Base-by-base conservation (phyloP, 2,113 vertebrate species). In the Plestiodon gilberti region DNA sequence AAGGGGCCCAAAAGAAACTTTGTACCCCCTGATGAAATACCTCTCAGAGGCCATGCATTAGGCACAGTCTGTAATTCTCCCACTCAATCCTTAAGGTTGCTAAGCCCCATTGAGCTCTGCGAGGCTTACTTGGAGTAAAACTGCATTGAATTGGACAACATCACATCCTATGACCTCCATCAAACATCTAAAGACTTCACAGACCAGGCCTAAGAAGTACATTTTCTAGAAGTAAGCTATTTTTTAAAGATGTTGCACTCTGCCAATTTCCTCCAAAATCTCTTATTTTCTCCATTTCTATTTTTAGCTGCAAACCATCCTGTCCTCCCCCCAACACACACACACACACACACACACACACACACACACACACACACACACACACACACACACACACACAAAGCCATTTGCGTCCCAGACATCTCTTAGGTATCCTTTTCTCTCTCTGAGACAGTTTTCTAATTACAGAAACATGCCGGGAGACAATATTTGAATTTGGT, bases 361-460 rank as follows among this genome's bases (percentile, higher is more conserved):
- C n/a, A n/a, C n/a, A n/a, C n/a, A n/a, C n/a, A n/a, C n/a, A n/a
- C n/a, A n/a, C n/a, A n/a, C n/a, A n/a, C n/a, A n/a, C n/a, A n/a
- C n/a, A n/a, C n/a, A n/a, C n/a, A n/a, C n/a, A 62, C 15, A 23
- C 15, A 8, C 23, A 30, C 9, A 25, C 35, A 48, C 17, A 87
- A 91, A 92, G 87, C 48, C 76, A 87, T 86, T 75, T 89, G 79
- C 67, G 62, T 52, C 84, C 70, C 65, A 71, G 62, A 0, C 23
- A 38, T 30, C 35, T 86, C 89, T 48, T 71, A 86, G 40, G 38
- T 71, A 69, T 86, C 67, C 77, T 61, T 86, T 74, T 70, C 83
- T 89, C 88, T 92, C 89, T 75, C 35, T 6, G 81, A 89, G 89
- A 85, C 86, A 78, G 83, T 93, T 96, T 96, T 87, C 90, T 87